A percentile compares a stretch with the other conserved stretches of the same genome.
Conservation (phyloP, 1,140 invertebrate genomes). For the Trypoxylus dichotomus region DNA sequence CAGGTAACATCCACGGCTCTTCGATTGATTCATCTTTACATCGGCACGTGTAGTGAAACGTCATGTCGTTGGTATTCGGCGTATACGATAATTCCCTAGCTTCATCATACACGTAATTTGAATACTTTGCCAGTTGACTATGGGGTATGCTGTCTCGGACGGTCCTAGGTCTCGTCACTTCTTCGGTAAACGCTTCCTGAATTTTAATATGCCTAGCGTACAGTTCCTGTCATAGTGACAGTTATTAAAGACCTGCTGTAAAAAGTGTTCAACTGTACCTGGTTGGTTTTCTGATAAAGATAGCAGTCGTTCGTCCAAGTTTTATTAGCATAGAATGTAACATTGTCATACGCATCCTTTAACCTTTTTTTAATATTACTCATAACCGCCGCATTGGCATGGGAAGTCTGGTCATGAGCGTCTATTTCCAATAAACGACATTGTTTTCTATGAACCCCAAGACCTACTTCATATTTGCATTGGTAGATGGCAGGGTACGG, state of each 20-base stretch:
- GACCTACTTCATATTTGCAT: slow-evolving; percentile 26
- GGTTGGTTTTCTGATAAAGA: slow-evolving; percentile 37
- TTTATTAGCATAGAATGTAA: slow-evolving; percentile 34
- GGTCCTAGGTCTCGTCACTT: slow-evolving; percentile 37
- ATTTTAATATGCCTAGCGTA: slow-evolving; percentile 27
- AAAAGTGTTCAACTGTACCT: slow-evolving; percentile 34
- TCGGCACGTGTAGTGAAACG: slow-evolving; percentile 33
- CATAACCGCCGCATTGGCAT: slow-evolving; percentile 34
- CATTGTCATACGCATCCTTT: slow-evolving; percentile 34
- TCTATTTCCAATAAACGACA: slow-evolving; percentile 27
- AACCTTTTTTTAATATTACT: slow-evolving; percentile 34
- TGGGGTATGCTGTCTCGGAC: slow-evolving; percentile 48
- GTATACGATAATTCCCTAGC: slow-evolving; percentile 47
- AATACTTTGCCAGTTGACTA: slow-evolving; percentile 47
- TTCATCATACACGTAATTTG: slow-evolving; percentile 48
- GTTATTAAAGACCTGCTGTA: slow-evolving; percentile 11
- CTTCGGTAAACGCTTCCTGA: slow-evolving; percentile 31
- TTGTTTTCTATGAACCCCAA: slow-evolving; percentile 22
- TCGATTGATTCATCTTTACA: slow-evolving; percentile 26
- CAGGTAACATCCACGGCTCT: slow-evolving; percentile 50
- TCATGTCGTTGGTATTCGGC: slow-evolving; percentile 30
- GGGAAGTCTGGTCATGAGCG: slow-evolving; percentile 25
- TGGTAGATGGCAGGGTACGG: slow-evolving; percentile 2
- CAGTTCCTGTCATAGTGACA: slow-evolving; percentile 37
- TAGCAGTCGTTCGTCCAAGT: slow-evolving; percentile 30